Evolutionary conservation across 2,888 invertebrate genomes (phyloP).

Genomic region (Drosophila vallismaia): DNA sequence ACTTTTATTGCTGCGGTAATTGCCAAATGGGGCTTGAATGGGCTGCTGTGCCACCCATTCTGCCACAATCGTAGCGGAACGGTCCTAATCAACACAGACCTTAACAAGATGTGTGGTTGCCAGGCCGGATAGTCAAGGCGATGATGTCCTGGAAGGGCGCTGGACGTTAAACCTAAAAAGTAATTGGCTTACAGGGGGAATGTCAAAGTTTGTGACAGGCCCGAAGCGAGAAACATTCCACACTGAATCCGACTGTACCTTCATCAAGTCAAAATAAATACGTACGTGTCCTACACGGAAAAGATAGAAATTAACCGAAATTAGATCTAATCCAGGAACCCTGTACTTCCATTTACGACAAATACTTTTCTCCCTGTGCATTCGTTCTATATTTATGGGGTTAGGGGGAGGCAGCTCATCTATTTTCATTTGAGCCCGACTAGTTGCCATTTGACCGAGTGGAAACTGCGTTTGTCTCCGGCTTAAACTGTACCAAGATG

Average conservation of each 20-base stretch:
- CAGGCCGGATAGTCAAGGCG: constrained; percentile 6
- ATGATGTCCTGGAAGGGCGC: constrained; percentile 43
- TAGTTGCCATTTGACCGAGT: constrained; percentile 47
- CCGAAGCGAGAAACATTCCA: constrained; percentile 28
- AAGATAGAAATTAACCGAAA: not conserved
- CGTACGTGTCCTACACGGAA: constrained; percentile 22
- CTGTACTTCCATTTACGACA: too few relatives aligned
- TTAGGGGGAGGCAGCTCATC: constrained; percentile 58
- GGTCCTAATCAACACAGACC: constrained; percentile 57
- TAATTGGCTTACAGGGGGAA: constrained; percentile 71
- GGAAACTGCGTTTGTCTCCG: constrained; percentile 36
- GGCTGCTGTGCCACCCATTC: constrained; percentile 16
- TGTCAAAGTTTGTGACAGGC: constrained; percentile 55
- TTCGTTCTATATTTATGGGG: constrained; percentile 25
- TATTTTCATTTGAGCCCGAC: constrained; percentile 67
- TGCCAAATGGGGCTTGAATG: constrained; percentile 75
- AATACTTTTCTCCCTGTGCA: constrained; percentile 6
- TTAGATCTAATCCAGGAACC: not conserved
- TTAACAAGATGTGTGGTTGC: constrained; percentile 40
- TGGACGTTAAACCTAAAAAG: constrained; percentile 48
- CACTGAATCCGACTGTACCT: constrained; percentile 57
- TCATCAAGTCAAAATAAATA: constrained; percentile 17
- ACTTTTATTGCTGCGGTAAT: constrained; percentile 77
- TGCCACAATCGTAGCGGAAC: constrained; percentile 5
- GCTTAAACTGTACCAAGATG: constrained; percentile 49